Percentiles rank a stretch among this genome's conserved stretches.
Conservation (phyloP, 2,797 vertebrate species). For the Rhodeus uyekii region DNA sequence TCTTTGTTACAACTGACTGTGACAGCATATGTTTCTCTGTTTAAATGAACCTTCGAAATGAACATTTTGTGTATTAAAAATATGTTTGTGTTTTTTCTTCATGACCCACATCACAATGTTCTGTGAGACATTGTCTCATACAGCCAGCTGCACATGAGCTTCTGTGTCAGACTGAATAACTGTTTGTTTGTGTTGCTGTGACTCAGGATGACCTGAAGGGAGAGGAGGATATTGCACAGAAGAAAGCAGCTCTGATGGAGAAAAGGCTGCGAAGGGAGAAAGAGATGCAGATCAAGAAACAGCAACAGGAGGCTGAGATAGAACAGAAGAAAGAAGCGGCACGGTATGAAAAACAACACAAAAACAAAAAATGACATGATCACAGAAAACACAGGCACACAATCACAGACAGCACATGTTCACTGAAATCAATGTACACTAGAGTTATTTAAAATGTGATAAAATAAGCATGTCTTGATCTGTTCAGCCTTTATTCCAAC, state of each 20-base stretch:
- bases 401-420: background rate
- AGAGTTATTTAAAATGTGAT: background rate
- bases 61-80: background rate
- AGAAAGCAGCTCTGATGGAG: conserved; percentile 91
- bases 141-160: background rate
- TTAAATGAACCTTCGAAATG: background rate
- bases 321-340: conserved; percentile 90
- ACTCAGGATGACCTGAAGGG: conserved; percentile 91
- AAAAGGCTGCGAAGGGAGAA: conserved; percentile 91
- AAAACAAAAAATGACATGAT: background rate
- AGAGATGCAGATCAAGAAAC: conserved; percentile 88
- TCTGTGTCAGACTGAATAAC: background rate
- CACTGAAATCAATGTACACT: background rate
- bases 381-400: background rate
- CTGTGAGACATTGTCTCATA: background rate
- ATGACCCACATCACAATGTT: background rate
- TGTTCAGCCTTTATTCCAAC: background rate
- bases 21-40: background rate
- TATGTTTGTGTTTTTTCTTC: background rate
- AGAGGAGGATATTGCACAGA: conserved; percentile 93
- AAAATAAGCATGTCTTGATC: background rate
- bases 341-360: conserved; percentile 70
- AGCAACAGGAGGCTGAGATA: conserved; percentile 89
- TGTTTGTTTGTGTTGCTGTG: conserved; percentile 31
- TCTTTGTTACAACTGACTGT: background rate